phyloP scores from a whole-genome alignment of 2,888 invertebrate species.

The Neoascia interrupta region DNA sequence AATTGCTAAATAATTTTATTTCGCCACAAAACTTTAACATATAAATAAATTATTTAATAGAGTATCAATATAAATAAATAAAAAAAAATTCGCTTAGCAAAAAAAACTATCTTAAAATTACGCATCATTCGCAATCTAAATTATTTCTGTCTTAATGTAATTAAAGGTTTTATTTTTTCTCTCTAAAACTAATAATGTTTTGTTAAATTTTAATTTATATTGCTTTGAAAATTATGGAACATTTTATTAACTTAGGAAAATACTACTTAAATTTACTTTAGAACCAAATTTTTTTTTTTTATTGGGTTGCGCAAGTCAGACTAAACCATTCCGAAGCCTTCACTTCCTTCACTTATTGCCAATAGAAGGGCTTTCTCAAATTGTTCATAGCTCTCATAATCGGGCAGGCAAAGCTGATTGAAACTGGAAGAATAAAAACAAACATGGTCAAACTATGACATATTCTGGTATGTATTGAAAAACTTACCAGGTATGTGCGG shows the following conservation, averaged over 20 bases:
- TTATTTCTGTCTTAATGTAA: slow-evolving; percentile 16
- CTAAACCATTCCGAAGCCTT: slow-evolving; percentile 89
- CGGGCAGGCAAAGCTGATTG: slow-evolving; percentile 96
- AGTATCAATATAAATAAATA: background rate
- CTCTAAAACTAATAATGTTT: background rate
- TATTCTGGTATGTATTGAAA: background rate
- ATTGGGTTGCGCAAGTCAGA: too few species aligned
- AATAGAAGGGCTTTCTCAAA: slow-evolving; percentile 93
- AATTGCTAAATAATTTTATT: slow-evolving; percentile 31
- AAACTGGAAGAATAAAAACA: slow-evolving; percentile 84
- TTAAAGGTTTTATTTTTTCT: slow-evolving; percentile 4
- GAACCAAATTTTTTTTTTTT: too few species aligned
- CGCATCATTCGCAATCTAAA: slow-evolving; percentile 48
- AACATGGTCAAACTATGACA: background rate
- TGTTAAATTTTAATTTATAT: too few species aligned
- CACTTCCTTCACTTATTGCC: slow-evolving; percentile 97
- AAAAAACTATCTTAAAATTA: slow-evolving; percentile 47
- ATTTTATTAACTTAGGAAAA: too few species aligned
- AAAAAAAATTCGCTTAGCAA: too few species aligned
- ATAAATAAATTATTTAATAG: slow-evolving; percentile 4
- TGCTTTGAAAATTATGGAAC: too few species aligned
- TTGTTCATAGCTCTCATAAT: slow-evolving; percentile 95
- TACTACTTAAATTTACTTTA: too few species aligned
- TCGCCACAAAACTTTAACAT: slow-evolving; percentile 27
- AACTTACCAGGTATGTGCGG: slow-evolving; percentile 94